Evolutionary conservation across 1,140 invertebrate species (phyloP).

Genomic region (Drosophila pseudoobscura): DNA sequence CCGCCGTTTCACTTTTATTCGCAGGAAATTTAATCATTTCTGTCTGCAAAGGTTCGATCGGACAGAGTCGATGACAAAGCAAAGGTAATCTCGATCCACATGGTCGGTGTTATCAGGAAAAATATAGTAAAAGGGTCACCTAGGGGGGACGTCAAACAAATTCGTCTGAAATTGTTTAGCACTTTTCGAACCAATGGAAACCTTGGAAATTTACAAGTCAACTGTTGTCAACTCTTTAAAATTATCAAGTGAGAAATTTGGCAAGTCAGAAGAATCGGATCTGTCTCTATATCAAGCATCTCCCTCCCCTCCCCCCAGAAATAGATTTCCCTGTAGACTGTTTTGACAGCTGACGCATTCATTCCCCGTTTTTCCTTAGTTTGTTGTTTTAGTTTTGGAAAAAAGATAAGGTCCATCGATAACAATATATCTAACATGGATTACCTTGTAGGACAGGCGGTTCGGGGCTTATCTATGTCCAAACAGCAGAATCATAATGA

Average conservation of each 20-base stretch:
- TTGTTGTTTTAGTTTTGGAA: conserved; percentile 17
- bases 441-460: conserved; percentile 41
- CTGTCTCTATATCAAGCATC: too few species aligned
- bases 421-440: conserved; percentile 57
- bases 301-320: too few species aligned
- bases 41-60: background rate
- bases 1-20: conserved; percentile 67
- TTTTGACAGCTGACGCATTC: conserved; percentile 28
- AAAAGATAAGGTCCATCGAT: conserved; percentile 44
- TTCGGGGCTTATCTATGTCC: conserved; percentile 29
- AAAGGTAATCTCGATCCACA: conserved; percentile 6
- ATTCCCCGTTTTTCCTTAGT: conserved; percentile 19
- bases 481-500: conserved; percentile 44
- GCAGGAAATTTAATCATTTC: conserved; percentile 50
- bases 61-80: conserved; percentile 11
- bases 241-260: too few species aligned
- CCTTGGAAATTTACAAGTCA: too few species aligned
- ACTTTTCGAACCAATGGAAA: too few species aligned
- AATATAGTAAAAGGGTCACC: too few species aligned
- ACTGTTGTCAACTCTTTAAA: too few species aligned
- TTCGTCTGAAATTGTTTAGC: too few species aligned
- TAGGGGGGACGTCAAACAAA: too few species aligned
- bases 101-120: background rate
- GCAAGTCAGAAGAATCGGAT: too few species aligned
- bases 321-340: background rate